Evolutionary conservation across 2,797 vertebrate genomes (phyloP).

Genomic region (Spheniscus humboldti): DNA sequence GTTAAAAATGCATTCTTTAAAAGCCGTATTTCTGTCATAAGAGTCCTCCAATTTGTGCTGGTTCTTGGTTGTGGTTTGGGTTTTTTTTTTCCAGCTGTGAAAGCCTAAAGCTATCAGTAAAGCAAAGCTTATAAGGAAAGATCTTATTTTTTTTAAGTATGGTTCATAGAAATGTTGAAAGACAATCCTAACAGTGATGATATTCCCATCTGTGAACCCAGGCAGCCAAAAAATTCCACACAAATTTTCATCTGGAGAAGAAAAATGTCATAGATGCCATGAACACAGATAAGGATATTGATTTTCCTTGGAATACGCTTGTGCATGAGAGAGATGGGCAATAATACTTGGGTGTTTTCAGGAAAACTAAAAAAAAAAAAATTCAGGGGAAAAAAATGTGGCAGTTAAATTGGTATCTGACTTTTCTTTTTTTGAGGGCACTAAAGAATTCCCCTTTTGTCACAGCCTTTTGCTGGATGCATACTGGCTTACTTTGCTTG

Average conservation of each 20-base stretch:
- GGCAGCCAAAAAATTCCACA: neutral
- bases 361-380: neutral
- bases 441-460: neutral
- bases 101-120: neutral
- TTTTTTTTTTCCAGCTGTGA: neutral
- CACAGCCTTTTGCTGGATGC: neutral
- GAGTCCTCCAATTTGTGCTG: neutral
- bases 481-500: neutral
- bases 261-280: neutral
- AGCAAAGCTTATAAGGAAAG: neutral
- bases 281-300: neutral
- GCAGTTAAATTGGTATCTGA: neutral
- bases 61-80: no score
- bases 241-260: neutral
- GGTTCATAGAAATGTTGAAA: neutral
- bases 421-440: neutral
- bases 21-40: neutral
- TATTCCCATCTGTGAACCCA: neutral
- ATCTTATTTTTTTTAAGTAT: neutral
- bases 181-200: neutral
- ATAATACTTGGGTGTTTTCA: neutral
- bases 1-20: neutral
- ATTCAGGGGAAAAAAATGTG: neutral
- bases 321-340: neutral
- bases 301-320: neutral